Conservation (phyloP, 2,113 vertebrate species). For the Ursus arctos region DNA sequence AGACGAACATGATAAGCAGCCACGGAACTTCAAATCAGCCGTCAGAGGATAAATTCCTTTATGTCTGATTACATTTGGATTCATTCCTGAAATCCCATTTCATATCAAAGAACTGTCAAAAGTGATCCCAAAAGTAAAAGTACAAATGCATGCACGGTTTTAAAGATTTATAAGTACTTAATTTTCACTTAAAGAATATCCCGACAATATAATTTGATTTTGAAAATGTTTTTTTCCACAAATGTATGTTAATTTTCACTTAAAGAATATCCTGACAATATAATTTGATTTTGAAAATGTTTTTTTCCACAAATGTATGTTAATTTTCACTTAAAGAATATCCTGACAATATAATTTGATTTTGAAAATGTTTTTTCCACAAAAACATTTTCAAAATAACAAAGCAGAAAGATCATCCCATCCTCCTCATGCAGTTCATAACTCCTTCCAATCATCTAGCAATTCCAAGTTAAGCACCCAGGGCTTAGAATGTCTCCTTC, state of each 20-base stretch:
- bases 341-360: too few species aligned
- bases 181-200: background rate
- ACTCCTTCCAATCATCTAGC: accelerated
- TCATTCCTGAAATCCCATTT: background rate
- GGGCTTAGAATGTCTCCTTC: accelerated
- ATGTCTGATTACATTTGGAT: background rate
- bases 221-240: too few species aligned
- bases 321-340: too few species aligned
- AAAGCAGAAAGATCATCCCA: background rate
- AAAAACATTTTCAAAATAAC: background rate
- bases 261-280: too few species aligned
- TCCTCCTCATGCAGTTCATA: too few species aligned
- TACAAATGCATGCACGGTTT: background rate
- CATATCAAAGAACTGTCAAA: background rate
- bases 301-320: too few species aligned
- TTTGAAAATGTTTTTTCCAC: background rate
- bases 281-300: too few species aligned
- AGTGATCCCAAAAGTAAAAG: background rate
- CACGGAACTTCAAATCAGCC: background rate
- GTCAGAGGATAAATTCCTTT: background rate
- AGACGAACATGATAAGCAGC: background rate
- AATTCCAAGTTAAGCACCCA: background rate
- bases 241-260: background rate
- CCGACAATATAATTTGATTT: too few species aligned
- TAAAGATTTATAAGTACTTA: background rate